Percentiles rank a stretch among this genome's conserved stretches.
Evolutionary conservation across 2,113 vertebrate species (phyloP).

Genomic region (Alligator sinensis): DNA sequence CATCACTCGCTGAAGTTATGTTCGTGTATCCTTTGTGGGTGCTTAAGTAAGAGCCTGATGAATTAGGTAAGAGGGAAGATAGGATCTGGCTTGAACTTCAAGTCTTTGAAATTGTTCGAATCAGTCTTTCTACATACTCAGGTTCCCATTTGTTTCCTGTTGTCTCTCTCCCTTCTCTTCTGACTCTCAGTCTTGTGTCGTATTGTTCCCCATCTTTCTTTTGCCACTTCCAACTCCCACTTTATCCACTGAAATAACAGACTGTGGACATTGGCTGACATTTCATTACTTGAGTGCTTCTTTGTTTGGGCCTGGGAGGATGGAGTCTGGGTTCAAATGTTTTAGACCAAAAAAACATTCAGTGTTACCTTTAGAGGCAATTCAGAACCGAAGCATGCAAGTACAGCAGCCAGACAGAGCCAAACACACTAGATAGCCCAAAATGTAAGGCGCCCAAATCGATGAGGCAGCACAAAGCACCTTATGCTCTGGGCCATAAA

Average conservation of each 20-base stretch:
- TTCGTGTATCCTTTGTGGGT: accelerated
- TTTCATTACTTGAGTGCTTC: not conserved
- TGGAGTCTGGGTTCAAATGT: not conserved
- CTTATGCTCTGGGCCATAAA: accelerated
- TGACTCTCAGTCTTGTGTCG: not conserved
- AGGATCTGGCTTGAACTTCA: accelerated
- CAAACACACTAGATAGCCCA: accelerated
- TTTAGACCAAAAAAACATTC: too few relatives aligned
- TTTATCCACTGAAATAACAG: not conserved
- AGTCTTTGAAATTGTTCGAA: not conserved
- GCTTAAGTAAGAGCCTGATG: not conserved
- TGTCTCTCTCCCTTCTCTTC: not conserved
- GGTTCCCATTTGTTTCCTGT: accelerated
- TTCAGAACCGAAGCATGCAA: accelerated
- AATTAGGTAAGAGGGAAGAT: not conserved
- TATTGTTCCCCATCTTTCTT: accelerated
- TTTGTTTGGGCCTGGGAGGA: not conserved
- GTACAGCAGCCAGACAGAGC: accelerated
- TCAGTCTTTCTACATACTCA: accelerated
- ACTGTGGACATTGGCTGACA: not conserved
- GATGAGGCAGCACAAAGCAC: accelerated
- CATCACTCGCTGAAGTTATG: accelerated
- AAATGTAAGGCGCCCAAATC: not conserved
- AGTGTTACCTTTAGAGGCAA: not conserved
- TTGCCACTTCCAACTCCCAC: not conserved